Evolutionary conservation across 2,113 vertebrate genomes (phyloP), one percentile per base, ranked within the genome.

Genomic region (rabbit (Oryctolagus cuniculus)): DNA sequence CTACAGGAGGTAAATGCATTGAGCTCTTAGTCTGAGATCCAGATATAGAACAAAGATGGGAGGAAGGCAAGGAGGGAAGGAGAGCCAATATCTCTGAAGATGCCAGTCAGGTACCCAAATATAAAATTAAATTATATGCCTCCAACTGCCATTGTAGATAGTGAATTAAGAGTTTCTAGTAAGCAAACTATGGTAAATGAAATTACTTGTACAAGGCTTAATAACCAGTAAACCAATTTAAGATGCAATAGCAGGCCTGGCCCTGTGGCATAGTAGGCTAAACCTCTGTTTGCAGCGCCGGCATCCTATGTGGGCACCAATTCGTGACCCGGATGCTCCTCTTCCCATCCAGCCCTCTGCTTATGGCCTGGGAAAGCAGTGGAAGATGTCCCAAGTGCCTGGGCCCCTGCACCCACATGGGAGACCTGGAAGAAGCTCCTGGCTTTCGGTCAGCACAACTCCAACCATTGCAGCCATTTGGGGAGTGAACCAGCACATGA

Each of bases 211-310:
- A 49, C 0, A 31, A 87, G 49, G 61, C 21, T 55, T 72, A 61
- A 53, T 8, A 96, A 67, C 27, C 31, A 87, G 31, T 81, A 16
- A 83, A 81, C 24, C n/a, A 89, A 73, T 91, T 81, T 77, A 77
- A 85, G 53, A 89, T 38, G 3, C 29, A 74, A 74, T 80, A 4
- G 1, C 44, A 44, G 44, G 44, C 44, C 44, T 44, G 44, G 44
- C 44, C 44, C 44, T 44, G 44, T 44, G 44, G 44, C 44, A 6
- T 44, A 44, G 44, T 44, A 44, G 44, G 6, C 44, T 44, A 44
- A 44, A 44, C 5, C 44, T 44, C 44, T 1, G 6, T 44, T 44
- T 44, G 44, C 44, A 44, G 44, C 44, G 1, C 44, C 7, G 44
- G 44, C 44, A 44, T 44, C 1, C 44, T 6, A 44, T 44, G 44